Conservation (phyloP, 92 coral and sea anemone species). For the Bergia sp. region DNA sequence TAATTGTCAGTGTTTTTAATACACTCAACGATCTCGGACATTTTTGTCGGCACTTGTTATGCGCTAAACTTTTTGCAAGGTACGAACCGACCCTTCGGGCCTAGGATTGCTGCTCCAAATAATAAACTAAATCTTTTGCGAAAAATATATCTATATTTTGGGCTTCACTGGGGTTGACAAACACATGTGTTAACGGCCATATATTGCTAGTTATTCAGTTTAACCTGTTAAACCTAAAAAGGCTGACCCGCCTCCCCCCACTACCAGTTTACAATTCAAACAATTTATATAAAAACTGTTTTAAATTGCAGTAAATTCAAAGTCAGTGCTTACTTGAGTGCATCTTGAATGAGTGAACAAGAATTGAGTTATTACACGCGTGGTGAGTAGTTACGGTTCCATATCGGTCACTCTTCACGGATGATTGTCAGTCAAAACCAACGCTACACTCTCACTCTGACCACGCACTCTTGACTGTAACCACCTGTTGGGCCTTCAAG, state of each 20-base stretch:
- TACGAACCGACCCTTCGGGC: background rate
- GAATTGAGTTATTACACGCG: background rate
- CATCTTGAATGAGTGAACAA: constrained; percentile 26
- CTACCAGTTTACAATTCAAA: background rate
- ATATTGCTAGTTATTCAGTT: background rate
- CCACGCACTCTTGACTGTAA: background rate
- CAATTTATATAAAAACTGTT: background rate
- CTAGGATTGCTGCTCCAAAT: background rate
- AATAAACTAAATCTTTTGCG: background rate
- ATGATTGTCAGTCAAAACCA: background rate
- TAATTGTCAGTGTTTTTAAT: background rate
- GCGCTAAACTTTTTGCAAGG: background rate
- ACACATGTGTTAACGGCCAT: background rate
- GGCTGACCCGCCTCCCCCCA: background rate
- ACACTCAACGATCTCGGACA: background rate
- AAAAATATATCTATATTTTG: background rate
- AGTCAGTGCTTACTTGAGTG: constrained; percentile 18
- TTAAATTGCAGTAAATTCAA: background rate
- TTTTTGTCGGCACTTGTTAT: too few relatives aligned
- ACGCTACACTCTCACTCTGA: background rate
- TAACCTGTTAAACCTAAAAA: background rate
- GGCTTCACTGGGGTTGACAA: too few relatives aligned
- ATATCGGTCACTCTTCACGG: constrained; percentile 16
- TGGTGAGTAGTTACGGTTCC: constrained; percentile 27
- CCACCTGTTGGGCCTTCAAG: constrained; percentile 25